Conservation (phyloP, 2,797 vertebrate genomes). For the Danio tinwini region DNA sequence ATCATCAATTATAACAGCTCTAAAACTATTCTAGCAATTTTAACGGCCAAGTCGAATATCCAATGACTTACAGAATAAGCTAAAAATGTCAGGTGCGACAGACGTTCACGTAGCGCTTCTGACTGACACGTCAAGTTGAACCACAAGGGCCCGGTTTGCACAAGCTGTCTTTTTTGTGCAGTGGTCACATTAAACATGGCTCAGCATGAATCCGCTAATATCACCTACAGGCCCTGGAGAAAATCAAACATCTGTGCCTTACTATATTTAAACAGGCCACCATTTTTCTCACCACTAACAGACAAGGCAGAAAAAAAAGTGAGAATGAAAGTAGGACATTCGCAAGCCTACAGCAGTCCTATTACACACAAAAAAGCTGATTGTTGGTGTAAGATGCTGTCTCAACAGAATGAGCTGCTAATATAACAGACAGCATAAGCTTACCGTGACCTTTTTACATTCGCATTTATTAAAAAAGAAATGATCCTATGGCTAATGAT, state of each 20-base stretch:
- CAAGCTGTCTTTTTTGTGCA: slow-evolving; percentile 27
- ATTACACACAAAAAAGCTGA: slow-evolving; percentile 60
- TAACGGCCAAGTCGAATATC: not conserved
- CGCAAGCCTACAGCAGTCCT: slow-evolving; percentile 70
- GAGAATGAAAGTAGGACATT: slow-evolving; percentile 76
- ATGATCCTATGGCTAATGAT: not conserved
- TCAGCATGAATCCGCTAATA: slow-evolving; percentile 58
- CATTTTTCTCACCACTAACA: slow-evolving; percentile 66
- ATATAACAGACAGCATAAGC: not conserved
- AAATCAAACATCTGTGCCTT: slow-evolving; percentile 69
- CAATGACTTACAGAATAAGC: slow-evolving; percentile 9
- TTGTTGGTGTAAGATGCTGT: slow-evolving; percentile 35
- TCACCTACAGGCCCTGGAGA: slow-evolving; percentile 47
- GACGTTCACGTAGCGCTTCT: slow-evolving; percentile 26
- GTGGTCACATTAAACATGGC: slow-evolving; percentile 56
- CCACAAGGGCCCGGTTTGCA: not conserved
- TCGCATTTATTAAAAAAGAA: not conserved
- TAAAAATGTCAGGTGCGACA: not conserved
- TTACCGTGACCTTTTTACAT: not conserved
- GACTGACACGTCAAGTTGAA: slow-evolving; percentile 29
- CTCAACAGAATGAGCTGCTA: slow-evolving; percentile 39
- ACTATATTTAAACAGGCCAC: slow-evolving; percentile 73
- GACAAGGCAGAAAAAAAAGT: slow-evolving; percentile 55
- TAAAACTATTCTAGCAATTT: not conserved
- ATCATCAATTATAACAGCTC: not conserved